Base-by-base conservation (phyloP, 2,888 invertebrate species). In the Leucophenga montana region DNA sequence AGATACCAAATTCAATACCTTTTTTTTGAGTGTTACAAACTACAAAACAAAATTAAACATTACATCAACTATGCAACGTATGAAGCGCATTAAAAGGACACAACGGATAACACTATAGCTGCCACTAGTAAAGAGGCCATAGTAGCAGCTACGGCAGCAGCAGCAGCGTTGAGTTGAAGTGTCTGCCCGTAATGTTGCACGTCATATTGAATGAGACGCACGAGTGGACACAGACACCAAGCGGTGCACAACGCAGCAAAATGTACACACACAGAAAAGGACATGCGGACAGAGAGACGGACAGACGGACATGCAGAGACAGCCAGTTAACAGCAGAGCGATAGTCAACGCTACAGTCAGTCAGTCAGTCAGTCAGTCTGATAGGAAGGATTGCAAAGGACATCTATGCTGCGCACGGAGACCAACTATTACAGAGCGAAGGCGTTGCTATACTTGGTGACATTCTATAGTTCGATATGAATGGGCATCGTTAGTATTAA, bases 131-230 rank as follows among this genome's bases (percentile, higher is more conserved):
- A n/a, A n/a, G n/a, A n/a, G n/a, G n/a, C n/a, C n/a, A n/a, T n/a
- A 8, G 39, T 39, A 39, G 44, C 39, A 66, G 64, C 72, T 71
- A 77, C 61, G 69, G 66, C 61, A 70, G 70, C 75, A 71, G 66
- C 61, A 70, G 70, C 75, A 70, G 65, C 33, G 48, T 62, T 66
- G 27, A 62, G 27, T 56, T 13, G 31, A 44, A 56, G 46, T 62
- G 54, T 64, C 64, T 64, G 64, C 20, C 54, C 53, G 27, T 53
- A 44, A 59, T 48, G 69, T 67, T 64, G 71, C 68, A 62, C 64
- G 64, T 68, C 68, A 68, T 73, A 76, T 79, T 72, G 77, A 78
- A 79, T 74, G 82, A 75, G 82, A 75, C 81, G 81, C 84, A 82
- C 81, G 81, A 84, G 78, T 72, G 79, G 68, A 71, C 69, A 65